phyloP scores from a whole-genome alignment of 2,888 invertebrate species.

The Sminthurinus aureus region DNA sequence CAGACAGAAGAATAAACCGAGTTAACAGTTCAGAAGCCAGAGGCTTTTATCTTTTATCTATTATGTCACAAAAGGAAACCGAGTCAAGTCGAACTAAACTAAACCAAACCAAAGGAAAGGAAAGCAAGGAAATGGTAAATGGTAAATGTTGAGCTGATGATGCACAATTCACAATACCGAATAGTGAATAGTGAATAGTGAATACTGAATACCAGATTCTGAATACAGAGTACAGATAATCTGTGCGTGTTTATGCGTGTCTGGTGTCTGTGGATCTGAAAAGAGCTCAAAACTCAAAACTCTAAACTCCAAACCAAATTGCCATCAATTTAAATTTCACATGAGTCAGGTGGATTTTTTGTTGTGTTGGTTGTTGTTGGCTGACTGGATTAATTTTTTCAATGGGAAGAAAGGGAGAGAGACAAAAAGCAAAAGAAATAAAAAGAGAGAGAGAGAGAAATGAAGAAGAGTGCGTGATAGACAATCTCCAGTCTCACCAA shows the following conservation, averaged over 20 bases:
- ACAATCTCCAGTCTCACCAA: neutral
- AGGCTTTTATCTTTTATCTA: neutral
- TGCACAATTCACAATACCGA: no score
- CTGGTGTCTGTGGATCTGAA: neutral
- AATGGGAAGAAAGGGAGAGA: neutral
- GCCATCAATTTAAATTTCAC: slow-evolving; percentile 13
- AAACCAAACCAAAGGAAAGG: no score
- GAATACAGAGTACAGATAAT: neutral
- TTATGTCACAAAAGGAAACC: neutral
- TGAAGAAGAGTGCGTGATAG: neutral
- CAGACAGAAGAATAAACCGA: neutral
- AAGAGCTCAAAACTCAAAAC: neutral
- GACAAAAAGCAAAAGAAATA: neutral
- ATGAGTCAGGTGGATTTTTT: slow-evolving; percentile 20
- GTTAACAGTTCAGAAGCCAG: neutral
- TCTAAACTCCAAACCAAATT: neutral
- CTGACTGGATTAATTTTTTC: slow-evolving; percentile 1
- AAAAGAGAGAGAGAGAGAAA: neutral
- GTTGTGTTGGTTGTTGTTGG: neutral
- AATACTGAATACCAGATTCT: no score
- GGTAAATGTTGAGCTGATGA: no score
- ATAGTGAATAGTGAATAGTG: no score
- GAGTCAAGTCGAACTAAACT: no score
- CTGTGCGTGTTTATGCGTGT: neutral
- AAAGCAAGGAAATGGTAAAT: no score